phyloP scores from a whole-genome alignment of 2,797 vertebrate genomes.

The Channallabes apus region DNA sequence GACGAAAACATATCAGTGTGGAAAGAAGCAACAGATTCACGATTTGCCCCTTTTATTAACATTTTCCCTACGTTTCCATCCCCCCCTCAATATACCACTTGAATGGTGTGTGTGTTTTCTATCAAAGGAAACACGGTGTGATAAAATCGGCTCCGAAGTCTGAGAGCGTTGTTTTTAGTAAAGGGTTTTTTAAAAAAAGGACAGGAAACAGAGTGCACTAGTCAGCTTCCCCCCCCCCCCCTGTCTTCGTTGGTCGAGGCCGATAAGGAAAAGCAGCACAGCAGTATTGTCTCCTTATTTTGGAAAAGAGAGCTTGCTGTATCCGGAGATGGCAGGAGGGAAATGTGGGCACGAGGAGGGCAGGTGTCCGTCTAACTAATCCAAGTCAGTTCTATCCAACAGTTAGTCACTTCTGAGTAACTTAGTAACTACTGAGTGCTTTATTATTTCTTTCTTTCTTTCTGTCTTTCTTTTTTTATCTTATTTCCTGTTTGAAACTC shows the following conservation, averaged over 20 bases:
- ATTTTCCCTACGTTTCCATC: not conserved
- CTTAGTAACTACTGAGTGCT: not conserved
- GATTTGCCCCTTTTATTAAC: not conserved
- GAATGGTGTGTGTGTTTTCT: not conserved
- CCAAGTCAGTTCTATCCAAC: no score
- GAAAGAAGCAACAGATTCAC: not conserved
- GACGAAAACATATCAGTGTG: not conserved
- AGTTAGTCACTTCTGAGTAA: not conserved
- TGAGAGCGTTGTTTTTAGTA: slow-evolving; percentile 13
- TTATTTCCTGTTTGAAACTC: not conserved
- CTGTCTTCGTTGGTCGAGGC: slow-evolving; percentile 22
- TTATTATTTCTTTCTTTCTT: not conserved
- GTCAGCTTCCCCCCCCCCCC: slow-evolving; percentile 39
- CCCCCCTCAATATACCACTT: not conserved
- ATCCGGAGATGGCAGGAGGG: slow-evolving; percentile 34
- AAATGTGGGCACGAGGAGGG: slow-evolving; percentile 32
- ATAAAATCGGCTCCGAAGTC: slow-evolving; percentile 25
- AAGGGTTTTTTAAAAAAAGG: slow-evolving; percentile 11
- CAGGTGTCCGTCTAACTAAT: slow-evolving; percentile 1
- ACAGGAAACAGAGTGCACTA: slow-evolving; percentile 50
- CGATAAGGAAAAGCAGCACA: slow-evolving; percentile 53
- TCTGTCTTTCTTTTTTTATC: not conserved
- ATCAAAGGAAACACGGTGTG: slow-evolving; percentile 13
- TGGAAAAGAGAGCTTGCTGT: slow-evolving; percentile 45
- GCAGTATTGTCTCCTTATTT: slow-evolving; percentile 47